Evolutionary conservation across 2,888 invertebrate genomes (phyloP).

Genomic region (Caenorhabditis zanzibari): DNA sequence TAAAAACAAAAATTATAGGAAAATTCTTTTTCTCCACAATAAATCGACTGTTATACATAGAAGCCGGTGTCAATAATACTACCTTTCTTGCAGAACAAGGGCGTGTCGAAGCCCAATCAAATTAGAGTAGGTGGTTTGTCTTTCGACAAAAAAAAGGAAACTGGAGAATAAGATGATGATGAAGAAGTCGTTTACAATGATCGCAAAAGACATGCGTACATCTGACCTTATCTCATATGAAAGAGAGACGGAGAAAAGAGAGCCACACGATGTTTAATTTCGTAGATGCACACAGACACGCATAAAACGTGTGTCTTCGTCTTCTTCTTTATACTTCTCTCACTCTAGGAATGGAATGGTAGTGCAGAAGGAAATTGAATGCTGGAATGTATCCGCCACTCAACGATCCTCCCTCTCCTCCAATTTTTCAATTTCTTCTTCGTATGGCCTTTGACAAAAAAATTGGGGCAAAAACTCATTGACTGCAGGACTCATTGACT

Average conservation of each 20-base stretch:
- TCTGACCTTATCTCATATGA: constrained; percentile 34
- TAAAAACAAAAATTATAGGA: too few relatives aligned
- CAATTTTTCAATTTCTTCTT: constrained; percentile 31
- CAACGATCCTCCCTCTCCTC: constrained; percentile 12
- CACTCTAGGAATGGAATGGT: constrained; percentile 21
- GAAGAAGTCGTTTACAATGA: too few relatives aligned
- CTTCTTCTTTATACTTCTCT: not conserved
- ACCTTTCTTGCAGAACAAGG: too few relatives aligned
- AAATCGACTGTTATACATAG: too few relatives aligned
- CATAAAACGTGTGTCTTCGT: constrained; percentile 37
- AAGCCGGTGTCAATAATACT: too few relatives aligned
- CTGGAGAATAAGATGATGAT: not conserved
- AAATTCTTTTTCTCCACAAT: too few relatives aligned
- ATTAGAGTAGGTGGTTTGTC: not conserved
- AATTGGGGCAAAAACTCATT: too few relatives aligned
- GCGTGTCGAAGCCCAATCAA: too few relatives aligned
- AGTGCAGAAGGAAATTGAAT: constrained; percentile 53
- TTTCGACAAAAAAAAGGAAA: not conserved
- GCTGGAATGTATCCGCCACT: constrained; percentile 56
- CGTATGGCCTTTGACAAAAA: constrained; percentile 10
- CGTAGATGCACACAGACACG: constrained; percentile 46
- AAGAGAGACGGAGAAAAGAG: constrained; percentile 21
- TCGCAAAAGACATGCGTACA: not conserved
- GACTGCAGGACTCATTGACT: too few relatives aligned
- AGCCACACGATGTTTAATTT: constrained; percentile 52